Percentiles rank a stretch among this genome's conserved stretches.
Evolutionary conservation across 1,140 invertebrate species (phyloP).

Genomic region (Microplitis mediator): DNA sequence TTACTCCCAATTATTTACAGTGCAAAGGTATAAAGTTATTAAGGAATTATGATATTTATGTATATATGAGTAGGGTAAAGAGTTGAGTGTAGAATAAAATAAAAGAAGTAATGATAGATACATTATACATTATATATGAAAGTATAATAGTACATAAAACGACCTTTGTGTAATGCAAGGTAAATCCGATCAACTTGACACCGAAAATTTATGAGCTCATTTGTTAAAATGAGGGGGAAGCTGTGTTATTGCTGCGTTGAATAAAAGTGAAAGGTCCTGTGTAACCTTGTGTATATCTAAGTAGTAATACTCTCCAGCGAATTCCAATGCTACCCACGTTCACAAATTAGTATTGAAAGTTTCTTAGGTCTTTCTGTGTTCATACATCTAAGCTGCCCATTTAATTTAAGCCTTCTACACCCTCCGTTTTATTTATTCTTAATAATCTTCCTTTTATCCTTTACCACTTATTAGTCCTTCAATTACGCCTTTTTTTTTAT

Average conservation of each 20-base stretch:
- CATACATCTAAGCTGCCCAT: background rate
- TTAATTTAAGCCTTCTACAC: background rate
- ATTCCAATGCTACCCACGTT: constrained; percentile 31
- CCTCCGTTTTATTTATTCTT: background rate
- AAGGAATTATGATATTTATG: too few species aligned
- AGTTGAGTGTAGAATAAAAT: background rate
- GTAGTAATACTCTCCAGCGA: constrained; percentile 21
- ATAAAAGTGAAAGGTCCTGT: constrained; percentile 59
- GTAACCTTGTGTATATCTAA: constrained; percentile 51
- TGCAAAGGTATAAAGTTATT: too few species aligned
- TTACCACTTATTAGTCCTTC: background rate
- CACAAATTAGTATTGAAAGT: constrained; percentile 7
- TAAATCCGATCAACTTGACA: constrained; percentile 43
- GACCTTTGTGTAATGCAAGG: constrained; percentile 52
- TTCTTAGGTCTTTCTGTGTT: background rate
- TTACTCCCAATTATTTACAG: too few species aligned
- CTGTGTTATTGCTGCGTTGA: constrained; percentile 29
- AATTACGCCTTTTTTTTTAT: background rate
- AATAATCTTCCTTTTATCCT: background rate
- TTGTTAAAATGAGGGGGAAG: constrained; percentile 31
- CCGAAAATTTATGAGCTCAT: constrained; percentile 50
- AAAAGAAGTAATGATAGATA: background rate
- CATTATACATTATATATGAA: background rate
- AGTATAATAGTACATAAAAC: constrained; percentile 33
- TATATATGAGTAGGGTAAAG: too few species aligned